Percentiles rank a stretch among this genome's conserved stretches.
Evolutionary conservation across 2,888 invertebrate species (phyloP).

Genomic region (Drosophila limbata): DNA sequence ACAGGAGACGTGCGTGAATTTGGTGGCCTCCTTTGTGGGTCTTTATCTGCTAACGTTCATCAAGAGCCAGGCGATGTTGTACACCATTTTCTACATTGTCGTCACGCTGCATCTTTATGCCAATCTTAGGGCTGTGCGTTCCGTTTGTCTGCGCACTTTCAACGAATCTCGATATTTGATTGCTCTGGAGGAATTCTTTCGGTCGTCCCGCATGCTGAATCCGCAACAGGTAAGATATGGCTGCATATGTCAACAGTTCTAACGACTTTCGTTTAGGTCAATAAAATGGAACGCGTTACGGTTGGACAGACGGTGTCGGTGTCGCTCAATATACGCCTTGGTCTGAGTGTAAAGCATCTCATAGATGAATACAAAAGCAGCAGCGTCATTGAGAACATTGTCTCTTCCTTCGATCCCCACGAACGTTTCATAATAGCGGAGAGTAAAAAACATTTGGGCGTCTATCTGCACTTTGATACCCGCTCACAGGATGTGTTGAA

Average conservation of each 20-base stretch:
- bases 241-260: not conserved
- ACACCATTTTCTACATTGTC: constrained; percentile 90
- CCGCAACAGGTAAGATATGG: constrained; percentile 86
- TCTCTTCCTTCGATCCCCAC: constrained; percentile 85
- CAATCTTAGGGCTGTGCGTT: constrained; percentile 94
- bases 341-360: constrained; percentile 83
- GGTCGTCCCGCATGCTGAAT: constrained; percentile 87
- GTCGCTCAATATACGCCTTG: constrained; percentile 83
- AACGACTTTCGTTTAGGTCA: constrained; percentile 83
- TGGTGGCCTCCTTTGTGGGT: constrained; percentile 93
- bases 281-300: constrained; percentile 90
- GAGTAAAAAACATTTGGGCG: constrained; percentile 83
- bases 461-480: constrained; percentile 85
- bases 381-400: constrained; percentile 84
- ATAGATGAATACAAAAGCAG: constrained; percentile 84
- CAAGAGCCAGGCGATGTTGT: constrained; percentile 87
- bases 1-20: constrained; percentile 98
- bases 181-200: constrained; percentile 89
- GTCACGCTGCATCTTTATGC: constrained; percentile 92
- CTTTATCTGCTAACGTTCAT: constrained; percentile 90
- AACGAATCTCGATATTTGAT: constrained; percentile 92
- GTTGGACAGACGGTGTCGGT: constrained; percentile 86
- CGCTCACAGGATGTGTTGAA: constrained; percentile 84
- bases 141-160: constrained; percentile 92
- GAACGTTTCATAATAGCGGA: constrained; percentile 85